Percentiles rank a stretch among this genome's conserved stretches.
Conservation (phyloP, 2,888 invertebrate species). For the Taenaris catops region DNA sequence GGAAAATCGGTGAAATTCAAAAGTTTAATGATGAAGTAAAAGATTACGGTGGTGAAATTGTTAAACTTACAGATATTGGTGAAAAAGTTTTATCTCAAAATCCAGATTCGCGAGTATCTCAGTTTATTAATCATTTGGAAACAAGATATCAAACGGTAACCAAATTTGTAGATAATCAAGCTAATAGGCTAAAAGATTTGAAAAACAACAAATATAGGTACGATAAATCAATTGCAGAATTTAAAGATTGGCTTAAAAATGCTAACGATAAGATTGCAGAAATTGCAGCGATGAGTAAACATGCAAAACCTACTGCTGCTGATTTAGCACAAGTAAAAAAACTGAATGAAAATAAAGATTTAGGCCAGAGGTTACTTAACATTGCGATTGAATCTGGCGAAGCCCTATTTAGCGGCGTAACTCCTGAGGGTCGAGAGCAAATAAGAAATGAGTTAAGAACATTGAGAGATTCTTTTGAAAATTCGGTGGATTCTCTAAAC, state of each 20-base stretch:
- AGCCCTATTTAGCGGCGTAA: constrained; percentile 91
- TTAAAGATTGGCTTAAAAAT: constrained; percentile 89
- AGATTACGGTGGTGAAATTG: constrained; percentile 83
- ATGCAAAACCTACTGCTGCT: constrained; percentile 86
- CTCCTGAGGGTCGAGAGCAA: constrained; percentile 91
- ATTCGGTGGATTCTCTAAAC: constrained; percentile 91
- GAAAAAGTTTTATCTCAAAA: constrained; percentile 86
- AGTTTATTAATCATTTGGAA: constrained; percentile 88
- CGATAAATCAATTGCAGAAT: constrained; percentile 82
- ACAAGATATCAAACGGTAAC: constrained; percentile 86
- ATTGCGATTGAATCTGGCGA: constrained; percentile 93
- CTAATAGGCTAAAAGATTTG: constrained; percentile 86
- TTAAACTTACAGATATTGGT: constrained; percentile 83
- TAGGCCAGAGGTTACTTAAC: constrained; percentile 88
- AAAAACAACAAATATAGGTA: constrained; percentile 86
- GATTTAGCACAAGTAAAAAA: constrained; percentile 88
- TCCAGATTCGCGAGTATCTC: constrained; percentile 90
- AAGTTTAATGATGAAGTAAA: constrained; percentile 82
- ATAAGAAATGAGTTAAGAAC: constrained; percentile 90
- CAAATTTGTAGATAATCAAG: constrained; percentile 85
- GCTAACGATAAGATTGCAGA: constrained; percentile 87
- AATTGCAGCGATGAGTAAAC: constrained; percentile 86
- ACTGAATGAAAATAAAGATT: constrained; percentile 86
- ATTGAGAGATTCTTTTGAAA: constrained; percentile 90
- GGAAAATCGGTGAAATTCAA: constrained; percentile 84